Base-by-base conservation (phyloP, 2,797 vertebrate genomes). In the Muscicapa striata region DNA sequence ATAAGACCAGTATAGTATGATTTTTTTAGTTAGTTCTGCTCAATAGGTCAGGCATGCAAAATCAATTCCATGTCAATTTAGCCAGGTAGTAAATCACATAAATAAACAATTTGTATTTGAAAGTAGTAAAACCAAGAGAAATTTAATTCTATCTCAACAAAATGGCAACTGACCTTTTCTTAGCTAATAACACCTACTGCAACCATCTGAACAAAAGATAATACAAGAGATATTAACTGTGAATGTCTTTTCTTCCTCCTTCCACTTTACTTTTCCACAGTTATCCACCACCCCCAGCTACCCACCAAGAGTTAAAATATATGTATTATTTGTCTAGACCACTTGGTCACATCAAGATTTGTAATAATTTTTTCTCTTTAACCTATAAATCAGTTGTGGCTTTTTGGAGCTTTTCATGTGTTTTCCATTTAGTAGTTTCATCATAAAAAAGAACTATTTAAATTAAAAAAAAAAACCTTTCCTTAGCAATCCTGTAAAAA, bases 111-210 rank as follows among this genome's bases (percentile, higher is more conserved):
- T 92, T 94, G 49, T 77, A 41, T 66, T 94, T 84, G 46, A 75
- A 95, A 84, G 72, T 52, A 94, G 67, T 67, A 49, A 90, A 92
- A 84, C 40, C 36, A 89, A 77, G 49, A 84, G 91, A 95, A 96
- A 94, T 89, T 90, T 55, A 80, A 68, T 68, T 88, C 48, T 52
- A 67, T 84, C 52, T 94, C 57, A 58, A 78, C 49, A 87, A 92
- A 95, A 93, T 77, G 69, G 45, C 90, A 94, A 22, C 61, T 88
- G 77, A 73, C 51, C 49, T 94, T 93, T 95, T 70, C 89, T 62
- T 75, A 88, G 55, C 20, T 94, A 66, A 51, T 66, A 62, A 26
- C 68, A 75, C 49, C 29, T 41, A 81, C 20, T 81, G 46, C 81
- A 95, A 76, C 48, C 46, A n/a, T 80, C 55, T 81, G 80, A 70